Percentiles rank a stretch among this genome's conserved stretches.
Conservation (phyloP, 2,888 invertebrate species). For the Epinotia brunnichana region DNA sequence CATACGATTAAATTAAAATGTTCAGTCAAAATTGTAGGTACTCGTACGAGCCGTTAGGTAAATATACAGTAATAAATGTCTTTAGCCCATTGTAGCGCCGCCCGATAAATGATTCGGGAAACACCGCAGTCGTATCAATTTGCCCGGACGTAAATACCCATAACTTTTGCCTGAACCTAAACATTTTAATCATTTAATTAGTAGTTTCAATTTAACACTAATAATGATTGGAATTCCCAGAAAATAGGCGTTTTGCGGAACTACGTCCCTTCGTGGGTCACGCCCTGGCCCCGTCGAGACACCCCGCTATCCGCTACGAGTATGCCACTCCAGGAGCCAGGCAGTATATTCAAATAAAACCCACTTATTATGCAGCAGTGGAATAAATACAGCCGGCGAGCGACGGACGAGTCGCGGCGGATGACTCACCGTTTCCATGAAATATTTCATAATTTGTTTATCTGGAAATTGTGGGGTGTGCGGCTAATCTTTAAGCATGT, state of each 20-base stretch:
- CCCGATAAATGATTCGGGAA: not conserved
- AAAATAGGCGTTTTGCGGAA: not conserved
- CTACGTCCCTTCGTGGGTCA: not conserved
- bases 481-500: not conserved
- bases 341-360: no score
- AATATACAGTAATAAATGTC: no score
- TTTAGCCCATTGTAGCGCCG: no score
- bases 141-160: not conserved
- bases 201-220: not conserved
- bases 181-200: not conserved
- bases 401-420: not conserved
- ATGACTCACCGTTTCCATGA: constrained; percentile 22
- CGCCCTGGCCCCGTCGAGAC: not conserved
- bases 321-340: no score
- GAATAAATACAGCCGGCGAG: not conserved
- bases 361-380: not conserved
- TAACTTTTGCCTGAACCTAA: not conserved
- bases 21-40: no score
- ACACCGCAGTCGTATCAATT: not conserved
- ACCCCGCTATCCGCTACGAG: no score
- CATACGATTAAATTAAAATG: no score
- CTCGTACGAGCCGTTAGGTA: no score
- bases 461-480: constrained; percentile 6
- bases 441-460: constrained; percentile 25
- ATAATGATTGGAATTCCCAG: not conserved